Conservation (phyloP, 2,888 invertebrate species). For the Sarcophaga caerulescens region DNA sequence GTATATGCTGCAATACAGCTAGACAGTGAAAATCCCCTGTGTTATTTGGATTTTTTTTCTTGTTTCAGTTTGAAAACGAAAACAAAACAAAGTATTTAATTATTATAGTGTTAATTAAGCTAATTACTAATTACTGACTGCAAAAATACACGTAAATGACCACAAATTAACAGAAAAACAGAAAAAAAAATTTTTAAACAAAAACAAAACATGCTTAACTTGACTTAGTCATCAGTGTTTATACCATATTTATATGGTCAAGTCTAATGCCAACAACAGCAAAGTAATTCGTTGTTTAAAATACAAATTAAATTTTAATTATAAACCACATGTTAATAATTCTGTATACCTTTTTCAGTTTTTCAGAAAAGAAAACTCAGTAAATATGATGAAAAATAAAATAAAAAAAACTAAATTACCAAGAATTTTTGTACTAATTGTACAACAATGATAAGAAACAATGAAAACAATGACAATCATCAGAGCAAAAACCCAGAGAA, state of each 20-base stretch:
- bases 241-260: background rate
- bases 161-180: conserved; percentile 54
- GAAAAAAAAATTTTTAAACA: conserved; percentile 14
- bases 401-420: conserved; percentile 31
- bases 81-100: conserved; percentile 25
- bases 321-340: conserved; percentile 56
- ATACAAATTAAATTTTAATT: conserved; percentile 63
- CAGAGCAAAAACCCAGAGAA: too few species aligned
- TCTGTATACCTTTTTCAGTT: background rate
- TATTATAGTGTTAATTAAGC: conserved; percentile 60
- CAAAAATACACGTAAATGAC: conserved; percentile 48
- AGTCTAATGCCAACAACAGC: background rate
- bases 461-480: background rate
- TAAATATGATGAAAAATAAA: background rate
- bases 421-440: conserved; percentile 38
- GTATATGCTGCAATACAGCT: too few species aligned
- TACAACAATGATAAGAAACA: conserved; percentile 3
- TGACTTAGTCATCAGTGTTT: background rate
- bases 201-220: background rate
- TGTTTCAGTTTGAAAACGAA: conserved; percentile 22
- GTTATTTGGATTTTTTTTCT: conserved; percentile 7
- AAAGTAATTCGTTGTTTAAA: conserved; percentile 25
- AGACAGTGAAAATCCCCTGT: conserved; percentile 25
- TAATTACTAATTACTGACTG: conserved; percentile 58
- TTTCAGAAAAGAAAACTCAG: background rate